These are phyloP conservation scores for Pogona vitticeps DNA, from an alignment of 2,113 vertebrate genomes.

Conservation along the genomic window DNA sequence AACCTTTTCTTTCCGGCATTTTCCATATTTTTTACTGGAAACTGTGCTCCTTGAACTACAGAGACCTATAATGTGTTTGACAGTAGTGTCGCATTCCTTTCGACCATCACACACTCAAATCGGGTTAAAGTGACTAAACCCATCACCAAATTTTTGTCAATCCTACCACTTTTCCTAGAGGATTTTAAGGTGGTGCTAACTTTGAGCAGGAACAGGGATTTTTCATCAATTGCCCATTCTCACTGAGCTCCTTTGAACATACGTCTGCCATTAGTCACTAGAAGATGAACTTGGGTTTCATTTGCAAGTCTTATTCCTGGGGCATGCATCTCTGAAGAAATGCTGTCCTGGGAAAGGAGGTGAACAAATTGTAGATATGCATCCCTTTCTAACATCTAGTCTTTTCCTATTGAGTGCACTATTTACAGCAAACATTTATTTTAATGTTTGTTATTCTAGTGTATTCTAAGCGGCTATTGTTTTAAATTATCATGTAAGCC, in stretches of 20 bases:
- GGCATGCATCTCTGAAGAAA: too few species aligned
- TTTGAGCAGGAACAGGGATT: background rate
- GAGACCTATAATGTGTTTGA: background rate
- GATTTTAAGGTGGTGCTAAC: background rate
- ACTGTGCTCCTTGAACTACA: fast-evolving
- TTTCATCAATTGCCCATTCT: background rate
- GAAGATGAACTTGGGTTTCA: too few species aligned
- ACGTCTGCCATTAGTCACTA: too few species aligned
- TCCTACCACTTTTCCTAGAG: background rate
- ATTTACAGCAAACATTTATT: too few species aligned
- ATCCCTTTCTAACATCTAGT: too few species aligned
- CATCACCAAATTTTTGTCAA: background rate
- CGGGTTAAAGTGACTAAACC: background rate
- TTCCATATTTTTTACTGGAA: background rate
- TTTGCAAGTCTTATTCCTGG: too few species aligned
- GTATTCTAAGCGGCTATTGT: too few species aligned
- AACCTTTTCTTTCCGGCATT: fast-evolving
- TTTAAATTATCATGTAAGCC: too few species aligned
- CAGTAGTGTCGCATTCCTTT: background rate
- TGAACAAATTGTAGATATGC: too few species aligned
- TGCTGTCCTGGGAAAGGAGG: too few species aligned
- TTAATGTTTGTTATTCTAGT: too few species aligned
- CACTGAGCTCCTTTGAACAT: background rate
- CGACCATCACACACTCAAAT: background rate
- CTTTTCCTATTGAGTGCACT: too few species aligned